Evolutionary conservation across 1,140 invertebrate genomes (phyloP), one percentile per base, ranked within the genome.

Genomic region (Neodiprion pinetum): DNA sequence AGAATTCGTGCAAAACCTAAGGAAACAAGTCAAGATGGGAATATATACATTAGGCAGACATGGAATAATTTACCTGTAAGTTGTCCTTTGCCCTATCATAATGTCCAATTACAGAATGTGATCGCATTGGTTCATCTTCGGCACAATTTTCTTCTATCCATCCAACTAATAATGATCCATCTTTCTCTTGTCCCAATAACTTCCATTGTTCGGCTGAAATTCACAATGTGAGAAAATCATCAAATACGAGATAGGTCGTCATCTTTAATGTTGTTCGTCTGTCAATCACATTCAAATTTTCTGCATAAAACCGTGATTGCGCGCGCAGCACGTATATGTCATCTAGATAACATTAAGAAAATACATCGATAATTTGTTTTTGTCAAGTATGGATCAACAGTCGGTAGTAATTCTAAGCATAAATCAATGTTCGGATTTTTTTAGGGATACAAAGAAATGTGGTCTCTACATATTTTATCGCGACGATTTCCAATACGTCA

Each of bases 171-270:
- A 94, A 85, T 7, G 91, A 91, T 2, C 92, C 92, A 84, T 94
- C 91, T 84, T 92, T 93, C 80, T 95, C 94, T 86, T 95, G 94
- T 0, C 94, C 94, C 73, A 95, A 85, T 72, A 95, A 88, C 66
- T 93, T 91, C 93, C 94, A 95, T 90, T 95, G 93, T 76, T 91
- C 90, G 7, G 92, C 92, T 86, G 89, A 86, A 81, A 88, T 83
- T 48, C 87, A 89, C 90, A 40, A 40, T 5, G 28, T 40, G 28
- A 40, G 75, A 73, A 84, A 79, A 76, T 77, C 76, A 40, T 21
- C 12, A 53, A 65, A 74, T 48, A 40, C 28, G 28, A 40, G 28
- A 40, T 40, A 40, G 5, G 28, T 40, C 2, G 28, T 40, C 2
- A 40, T 40, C 28, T 40, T 1, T 40, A 40, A 40, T 40, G 5